phyloP scores from a whole-genome alignment of 2,113 vertebrate genomes.

The Hemiprocne comata region DNA sequence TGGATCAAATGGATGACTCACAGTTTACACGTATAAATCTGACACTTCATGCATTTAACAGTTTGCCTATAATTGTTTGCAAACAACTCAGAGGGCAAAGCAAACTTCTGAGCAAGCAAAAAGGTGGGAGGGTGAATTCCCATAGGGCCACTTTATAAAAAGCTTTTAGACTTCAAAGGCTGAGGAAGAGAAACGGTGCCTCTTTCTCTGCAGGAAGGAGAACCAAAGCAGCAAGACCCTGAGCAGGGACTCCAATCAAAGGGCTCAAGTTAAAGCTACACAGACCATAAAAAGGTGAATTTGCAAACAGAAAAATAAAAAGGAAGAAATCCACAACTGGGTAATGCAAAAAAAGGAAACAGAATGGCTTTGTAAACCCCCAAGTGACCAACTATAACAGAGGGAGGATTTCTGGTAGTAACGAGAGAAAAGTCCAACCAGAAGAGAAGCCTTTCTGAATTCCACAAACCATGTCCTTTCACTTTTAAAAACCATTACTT shows the following conservation, averaged over 20 bases:
- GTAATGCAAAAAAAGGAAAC: background rate
- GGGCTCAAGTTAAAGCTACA: background rate
- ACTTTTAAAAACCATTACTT: background rate
- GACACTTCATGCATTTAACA: rapidly evolving
- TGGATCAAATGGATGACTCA: rapidly evolving
- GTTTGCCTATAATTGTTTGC: background rate
- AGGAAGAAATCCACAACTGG: background rate
- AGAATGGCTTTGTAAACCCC: rapidly evolving
- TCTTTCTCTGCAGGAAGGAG: background rate
- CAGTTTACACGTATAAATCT: background rate
- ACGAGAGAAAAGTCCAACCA: background rate
- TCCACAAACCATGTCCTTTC: background rate
- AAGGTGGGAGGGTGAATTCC: background rate
- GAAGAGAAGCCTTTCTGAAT: background rate
- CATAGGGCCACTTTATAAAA: rapidly evolving
- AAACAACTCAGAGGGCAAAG: background rate
- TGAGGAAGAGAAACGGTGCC: background rate
- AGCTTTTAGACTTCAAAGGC: background rate
- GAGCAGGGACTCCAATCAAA: no score
- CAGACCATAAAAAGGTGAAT: background rate
- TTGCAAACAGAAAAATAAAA: background rate
- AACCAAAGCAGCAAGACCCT: background rate
- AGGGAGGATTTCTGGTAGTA: background rate
- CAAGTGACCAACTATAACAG: rapidly evolving
- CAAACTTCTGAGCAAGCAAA: background rate